Percentiles rank a stretch among this genome's conserved stretches.
Evolutionary conservation across 2,113 vertebrate species (phyloP).

Genomic region (Myotis brandtii): DNA sequence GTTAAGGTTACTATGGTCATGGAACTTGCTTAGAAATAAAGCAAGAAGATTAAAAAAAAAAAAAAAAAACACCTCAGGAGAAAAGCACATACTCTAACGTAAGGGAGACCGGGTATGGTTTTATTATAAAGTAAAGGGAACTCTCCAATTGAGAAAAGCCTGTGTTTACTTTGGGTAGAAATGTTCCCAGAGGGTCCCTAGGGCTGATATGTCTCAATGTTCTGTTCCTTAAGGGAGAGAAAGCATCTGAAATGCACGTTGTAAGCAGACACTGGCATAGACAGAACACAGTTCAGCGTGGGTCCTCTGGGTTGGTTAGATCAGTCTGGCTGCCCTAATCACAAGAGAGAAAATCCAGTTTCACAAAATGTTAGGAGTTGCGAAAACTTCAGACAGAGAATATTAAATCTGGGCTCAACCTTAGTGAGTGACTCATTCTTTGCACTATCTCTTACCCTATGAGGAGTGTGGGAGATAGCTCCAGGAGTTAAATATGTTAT

Average conservation of each 20-base stretch:
- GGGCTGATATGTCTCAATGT: not conserved
- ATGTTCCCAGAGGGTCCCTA: not conserved
- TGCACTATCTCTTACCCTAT: not conserved
- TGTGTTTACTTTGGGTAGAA: not conserved
- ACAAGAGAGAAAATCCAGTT: not conserved
- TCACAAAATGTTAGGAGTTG: not conserved
- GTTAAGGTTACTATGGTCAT: not conserved
- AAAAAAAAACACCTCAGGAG: not conserved
- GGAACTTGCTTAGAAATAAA: not conserved
- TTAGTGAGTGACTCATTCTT: not conserved
- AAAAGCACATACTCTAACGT: not conserved
- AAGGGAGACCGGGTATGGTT: not conserved
- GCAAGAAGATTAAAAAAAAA: not conserved
- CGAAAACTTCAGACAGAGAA: not conserved
- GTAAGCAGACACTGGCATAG: not conserved
- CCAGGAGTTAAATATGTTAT: not conserved
- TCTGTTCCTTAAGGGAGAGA: not conserved
- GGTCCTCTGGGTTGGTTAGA: not conserved
- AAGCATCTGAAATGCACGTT: not conserved
- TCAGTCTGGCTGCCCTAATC: not conserved
- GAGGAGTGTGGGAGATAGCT: not conserved
- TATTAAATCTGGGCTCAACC: not conserved
- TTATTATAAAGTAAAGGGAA: slow-evolving; percentile 1
- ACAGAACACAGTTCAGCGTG: not conserved
- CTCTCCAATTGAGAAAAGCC: not conserved